Evolutionary conservation across 2,113 vertebrate genomes (phyloP).

Genomic region (Plestiodon gilberti): DNA sequence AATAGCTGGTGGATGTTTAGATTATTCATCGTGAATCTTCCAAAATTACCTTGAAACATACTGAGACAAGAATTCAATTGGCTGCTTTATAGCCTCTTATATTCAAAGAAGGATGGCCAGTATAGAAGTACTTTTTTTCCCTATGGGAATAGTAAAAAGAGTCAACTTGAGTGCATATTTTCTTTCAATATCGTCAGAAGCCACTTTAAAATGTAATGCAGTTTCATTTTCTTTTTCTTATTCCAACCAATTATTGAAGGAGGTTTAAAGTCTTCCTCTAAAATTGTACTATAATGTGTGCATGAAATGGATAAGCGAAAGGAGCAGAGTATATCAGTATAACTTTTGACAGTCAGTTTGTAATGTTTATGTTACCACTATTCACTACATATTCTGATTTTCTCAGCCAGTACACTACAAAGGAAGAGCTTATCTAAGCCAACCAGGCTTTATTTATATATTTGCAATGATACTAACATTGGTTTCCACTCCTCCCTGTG

Average conservation of each 20-base stretch:
- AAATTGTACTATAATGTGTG: neutral
- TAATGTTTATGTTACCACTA: neutral
- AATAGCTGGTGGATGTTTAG: neutral
- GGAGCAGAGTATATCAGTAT: neutral
- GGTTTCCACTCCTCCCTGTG: neutral
- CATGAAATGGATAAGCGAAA: neutral
- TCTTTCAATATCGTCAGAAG: neutral
- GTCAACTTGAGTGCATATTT: neutral
- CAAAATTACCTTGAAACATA: neutral
- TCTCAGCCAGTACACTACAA: fast-evolving
- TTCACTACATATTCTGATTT: neutral
- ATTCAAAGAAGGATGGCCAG: neutral
- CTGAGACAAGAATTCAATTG: neutral
- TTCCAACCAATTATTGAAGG: neutral
- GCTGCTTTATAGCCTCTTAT: neutral
- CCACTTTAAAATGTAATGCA: neutral
- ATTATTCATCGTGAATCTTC: neutral
- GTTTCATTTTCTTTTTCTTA: neutral
- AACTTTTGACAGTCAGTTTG: neutral
- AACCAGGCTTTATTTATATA: neutral
- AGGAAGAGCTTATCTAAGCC: slow-evolving; percentile 8
- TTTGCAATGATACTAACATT: neutral
- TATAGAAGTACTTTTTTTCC: slow-evolving; percentile 2
- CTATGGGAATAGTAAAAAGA: neutral
- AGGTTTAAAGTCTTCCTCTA: neutral